phyloP scores from a whole-genome alignment of 2,888 invertebrate genomes.

The Macrophya annulata region DNA sequence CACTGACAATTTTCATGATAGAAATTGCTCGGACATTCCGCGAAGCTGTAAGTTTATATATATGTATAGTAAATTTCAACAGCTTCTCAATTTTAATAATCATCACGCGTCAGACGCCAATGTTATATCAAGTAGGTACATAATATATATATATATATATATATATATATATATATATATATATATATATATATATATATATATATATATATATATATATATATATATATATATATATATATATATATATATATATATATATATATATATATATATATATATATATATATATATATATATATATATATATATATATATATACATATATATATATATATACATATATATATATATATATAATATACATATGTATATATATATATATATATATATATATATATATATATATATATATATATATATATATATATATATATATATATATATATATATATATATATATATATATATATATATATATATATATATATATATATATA shows the following conservation, averaged over 20 bases:
- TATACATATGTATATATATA: background rate
- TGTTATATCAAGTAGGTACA: constrained; percentile 49
- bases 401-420: no score
- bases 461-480: no score
- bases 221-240: no score
- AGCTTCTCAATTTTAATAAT: constrained; percentile 54
- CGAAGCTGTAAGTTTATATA: constrained; percentile 47
- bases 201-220: constrained; percentile 16
- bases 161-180: background rate
- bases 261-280: no score
- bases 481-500: no score
- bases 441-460: no score
- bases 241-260: no score
- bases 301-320: no score
- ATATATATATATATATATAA: no score
- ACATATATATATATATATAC: no score
- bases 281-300: no score
- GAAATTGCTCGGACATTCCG: constrained; percentile 54
- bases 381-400: background rate
- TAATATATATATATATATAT: constrained; percentile 32
- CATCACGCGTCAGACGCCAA: constrained; percentile 51
- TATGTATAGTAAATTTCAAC: constrained; percentile 11
- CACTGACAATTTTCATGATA: constrained; percentile 51
- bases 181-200: constrained; percentile 26
- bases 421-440: no score